Base-by-base conservation (phyloP, 35 echinoderm and acorn worm genomes). In the Apostichopus japonicus region DNA sequence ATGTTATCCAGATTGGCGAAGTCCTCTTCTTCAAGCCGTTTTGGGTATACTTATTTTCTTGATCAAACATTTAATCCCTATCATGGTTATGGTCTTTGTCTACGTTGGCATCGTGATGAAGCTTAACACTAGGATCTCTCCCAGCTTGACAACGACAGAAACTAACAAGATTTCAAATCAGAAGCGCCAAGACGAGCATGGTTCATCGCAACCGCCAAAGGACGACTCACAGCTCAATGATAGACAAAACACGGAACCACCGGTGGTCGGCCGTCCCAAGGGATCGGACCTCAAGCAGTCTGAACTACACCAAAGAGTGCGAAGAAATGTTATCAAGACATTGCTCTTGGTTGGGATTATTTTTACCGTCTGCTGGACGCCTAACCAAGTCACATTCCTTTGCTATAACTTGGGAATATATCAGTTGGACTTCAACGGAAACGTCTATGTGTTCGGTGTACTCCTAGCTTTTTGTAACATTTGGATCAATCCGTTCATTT, bases 401-500 rank as follows among this genome's bases (percentile, higher is more conserved):
- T 72, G 55, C 5, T 65, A 65, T 21, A 88, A 88, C 27, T 33
- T 88, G 17, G 65, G 58, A 24, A 51, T 70, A 61, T 88, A 70
- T 27, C 21, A 70, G 54, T 8, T 70, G 86, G 57, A 70, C 56
- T 72, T 65, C 57, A 70, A 65, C 65, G 59, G 65, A 1, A 61
- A 22, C 58, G 58, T 61, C 17, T 70, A 88, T 70, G 57, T 88
- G 65, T 24, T 72, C 27, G 86, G 57, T 22, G 86, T 84, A 23
- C 53, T 88, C 13, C 8, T 65, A 25, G 57, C 86, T 10, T 88
- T 88, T 24, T 65, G 86, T 27, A 88, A 88, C 65, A 88, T 88
- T 11, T 88, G 86, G 86, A 88, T 88, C 23, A 88, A 88, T 72
- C 86, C 86, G 13, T 88, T 88, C 59, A 88, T 88, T 9, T 88